A percentile compares a stretch with the other conserved stretches of the same genome.
phyloP scores from a whole-genome alignment of 2,888 invertebrate genomes.

The Harpalus rubripes region DNA sequence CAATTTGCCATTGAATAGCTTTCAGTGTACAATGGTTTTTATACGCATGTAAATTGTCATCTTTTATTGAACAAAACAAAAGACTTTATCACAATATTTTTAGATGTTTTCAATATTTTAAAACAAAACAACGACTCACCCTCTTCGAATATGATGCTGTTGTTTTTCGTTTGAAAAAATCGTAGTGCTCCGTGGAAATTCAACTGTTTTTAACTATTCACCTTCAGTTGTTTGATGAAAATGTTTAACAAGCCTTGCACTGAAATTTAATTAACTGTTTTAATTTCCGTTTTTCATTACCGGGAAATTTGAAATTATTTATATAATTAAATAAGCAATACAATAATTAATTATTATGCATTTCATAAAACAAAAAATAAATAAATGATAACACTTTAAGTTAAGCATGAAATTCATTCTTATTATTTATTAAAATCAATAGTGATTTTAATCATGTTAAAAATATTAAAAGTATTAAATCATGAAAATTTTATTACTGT shows the following conservation, averaged over 20 bases:
- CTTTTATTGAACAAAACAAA: neutral
- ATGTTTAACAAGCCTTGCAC: constrained; percentile 32
- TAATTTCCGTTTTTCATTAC: constrained; percentile 9
- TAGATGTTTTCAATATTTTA: constrained; percentile 3
- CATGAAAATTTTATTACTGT: too few relatives aligned
- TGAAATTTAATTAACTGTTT: constrained; percentile 34
- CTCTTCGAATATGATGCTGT: neutral
- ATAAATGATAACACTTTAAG: too few relatives aligned
- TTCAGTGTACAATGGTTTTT: neutral
- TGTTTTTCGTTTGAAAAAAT: neutral
- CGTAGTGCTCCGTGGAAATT: constrained; percentile 11
- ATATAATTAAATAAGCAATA: neutral
- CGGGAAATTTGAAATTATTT: neutral
- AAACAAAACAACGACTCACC: constrained; percentile 25
- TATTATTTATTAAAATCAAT: too few relatives aligned
- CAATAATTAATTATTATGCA: neutral
- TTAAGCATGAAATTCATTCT: too few relatives aligned
- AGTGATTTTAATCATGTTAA: too few relatives aligned
- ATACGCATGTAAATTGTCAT: neutral
- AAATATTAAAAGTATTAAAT: too few relatives aligned
- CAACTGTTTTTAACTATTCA: constrained; percentile 49
- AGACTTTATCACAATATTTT: neutral
- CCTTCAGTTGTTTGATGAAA: constrained; percentile 39
- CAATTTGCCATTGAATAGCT: constrained; percentile 17
- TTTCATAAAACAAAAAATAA: too few relatives aligned